Evolutionary conservation across 2,113 vertebrate species (phyloP), one percentile per base, ranked within the genome.

Genomic region (Limanda limanda): DNA sequence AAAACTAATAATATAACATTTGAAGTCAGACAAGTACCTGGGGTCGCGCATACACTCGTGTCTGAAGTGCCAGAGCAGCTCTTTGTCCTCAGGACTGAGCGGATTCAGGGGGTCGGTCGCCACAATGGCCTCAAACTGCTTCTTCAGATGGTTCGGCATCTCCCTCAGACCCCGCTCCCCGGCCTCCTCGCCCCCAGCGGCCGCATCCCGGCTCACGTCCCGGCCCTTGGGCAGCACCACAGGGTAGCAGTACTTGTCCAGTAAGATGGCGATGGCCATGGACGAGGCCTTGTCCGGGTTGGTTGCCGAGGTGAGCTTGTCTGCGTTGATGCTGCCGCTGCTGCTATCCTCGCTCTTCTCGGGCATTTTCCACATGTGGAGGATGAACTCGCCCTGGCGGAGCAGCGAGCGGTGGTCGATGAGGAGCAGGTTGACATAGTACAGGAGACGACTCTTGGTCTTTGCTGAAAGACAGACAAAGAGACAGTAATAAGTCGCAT

Each of bases 351-450:
- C 98, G 2, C 93, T 96, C 76, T 99, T 99, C 70, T 97, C 97
- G 0, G 97, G 95, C 88, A 99, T 95, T 84, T 97, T 98, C 98
- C 98, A 99, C 98, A 99, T 99, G 91, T 99, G 97, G 23, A 99
- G 96, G 68, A 98, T 95, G 13, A 98, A 99, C 73, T 99, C 97
- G 0, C 98, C 98, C 47, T 96, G 97, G 55, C 97, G 95, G 3
- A 99, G 95, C 72, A 99, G 94, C 25, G 96, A 99, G 45, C 97
- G 95, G 88, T 99, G 98, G 91, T 99, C 97, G 65, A 99, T 95
- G 68, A 99, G 88, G 78, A 99, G 86, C 76, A 99, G 92, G 91
- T 99, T 99, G 78, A 99, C 98, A 1, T 99, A 99, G 84, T 98
- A 99, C 45, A 99, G 95, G 56, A 98, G 94, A 5, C 97, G 97